A percentile compares a stretch with the other conserved stretches of the same genome.
Conservation (phyloP, 2,888 invertebrate species). For the Drosophila antonietae region DNA sequence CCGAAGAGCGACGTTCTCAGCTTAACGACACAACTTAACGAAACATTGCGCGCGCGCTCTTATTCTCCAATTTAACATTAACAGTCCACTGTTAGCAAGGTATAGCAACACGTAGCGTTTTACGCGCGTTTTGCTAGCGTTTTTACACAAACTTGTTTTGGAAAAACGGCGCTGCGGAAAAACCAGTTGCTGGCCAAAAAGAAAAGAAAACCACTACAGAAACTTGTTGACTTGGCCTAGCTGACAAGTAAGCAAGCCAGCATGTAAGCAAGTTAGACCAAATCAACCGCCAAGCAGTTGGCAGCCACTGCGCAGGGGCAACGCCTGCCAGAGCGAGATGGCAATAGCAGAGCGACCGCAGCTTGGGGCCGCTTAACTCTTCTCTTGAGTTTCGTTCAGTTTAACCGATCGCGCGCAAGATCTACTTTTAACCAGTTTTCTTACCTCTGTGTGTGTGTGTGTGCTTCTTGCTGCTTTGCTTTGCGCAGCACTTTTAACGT, state of each 20-base stretch:
- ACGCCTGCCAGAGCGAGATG: slow-evolving; percentile 45
- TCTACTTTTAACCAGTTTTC: slow-evolving; percentile 78
- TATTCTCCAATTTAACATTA: slow-evolving; percentile 7
- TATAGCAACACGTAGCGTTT: slow-evolving; percentile 69
- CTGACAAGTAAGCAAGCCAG: slow-evolving; percentile 1
- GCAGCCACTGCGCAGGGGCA: slow-evolving; percentile 51
- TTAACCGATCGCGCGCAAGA: slow-evolving; percentile 51
- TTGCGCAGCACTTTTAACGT: slow-evolving; percentile 46
- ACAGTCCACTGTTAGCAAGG: slow-evolving; percentile 31
- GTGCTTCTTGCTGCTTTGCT: slow-evolving; percentile 23
- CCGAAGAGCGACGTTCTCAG: slow-evolving; percentile 25
- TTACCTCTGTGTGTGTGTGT: slow-evolving; percentile 2
- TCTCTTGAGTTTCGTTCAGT: slow-evolving; percentile 59
- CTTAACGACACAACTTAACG: slow-evolving; percentile 43
- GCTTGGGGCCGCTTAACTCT: slow-evolving; percentile 18
- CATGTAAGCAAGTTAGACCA: neutral
- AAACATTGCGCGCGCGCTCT: slow-evolving; percentile 13
- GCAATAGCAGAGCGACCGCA: slow-evolving; percentile 6
- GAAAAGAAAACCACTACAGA: neutral
- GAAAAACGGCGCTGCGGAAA: slow-evolving; percentile 51
- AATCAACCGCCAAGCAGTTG: slow-evolving; percentile 39
- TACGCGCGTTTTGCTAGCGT: slow-evolving; percentile 50
- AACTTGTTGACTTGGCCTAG: slow-evolving; percentile 39
- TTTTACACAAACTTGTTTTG: slow-evolving; percentile 48
- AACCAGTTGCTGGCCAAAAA: slow-evolving; percentile 52